Base-by-base conservation (phyloP, 2,797 vertebrate species). In the Diplodus puntazzo region DNA sequence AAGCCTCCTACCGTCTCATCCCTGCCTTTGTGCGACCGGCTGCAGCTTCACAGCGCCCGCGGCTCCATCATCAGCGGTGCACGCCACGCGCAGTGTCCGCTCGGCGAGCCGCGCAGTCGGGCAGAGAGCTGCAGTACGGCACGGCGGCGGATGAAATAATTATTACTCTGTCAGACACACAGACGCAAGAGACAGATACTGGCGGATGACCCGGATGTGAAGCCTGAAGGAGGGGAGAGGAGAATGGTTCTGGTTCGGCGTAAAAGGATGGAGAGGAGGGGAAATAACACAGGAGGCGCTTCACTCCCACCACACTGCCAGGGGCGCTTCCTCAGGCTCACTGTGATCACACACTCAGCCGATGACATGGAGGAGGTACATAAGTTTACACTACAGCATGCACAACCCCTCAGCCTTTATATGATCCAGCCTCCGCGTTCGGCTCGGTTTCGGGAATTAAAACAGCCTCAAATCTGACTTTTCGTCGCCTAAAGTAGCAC, bases 141-240 rank as follows among this genome's bases (percentile, higher is more conserved):
- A 49, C 92, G 90, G 92, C 85, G 87, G 89, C 75, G 90, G 90
- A 80, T 60, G 75, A 73, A 81, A 84, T 58, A 60, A 88, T 85
- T 81, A 68, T 88, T 68, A 82, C 85, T 79, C 83, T 87, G 88
- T 89, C 91, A 89, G 90, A 85, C 89, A 86, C 87, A 90, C 83
- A 85, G 86, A 88, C 90, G 78, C 91, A 82, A 79, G 88, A 90
- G 90, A 90, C 87, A 89, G 88, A 91, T 90, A 91, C 89, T 92
- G 89, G 84, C 79, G 90, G 92, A 90, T 95, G 95, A 96, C 95
- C 96, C 96, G 96, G 96, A 96, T 96, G 95, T 96, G 94, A 96
- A 95, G 95, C 92, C 91, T 94, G 89, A 88, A 90, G 91, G 89
- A 93, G 93, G 93, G 92, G 94, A 94, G 92, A 92, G 89, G 92